phyloP scores from a whole-genome alignment of 2,113 vertebrate genomes.

The Diglossa brunneiventris region DNA sequence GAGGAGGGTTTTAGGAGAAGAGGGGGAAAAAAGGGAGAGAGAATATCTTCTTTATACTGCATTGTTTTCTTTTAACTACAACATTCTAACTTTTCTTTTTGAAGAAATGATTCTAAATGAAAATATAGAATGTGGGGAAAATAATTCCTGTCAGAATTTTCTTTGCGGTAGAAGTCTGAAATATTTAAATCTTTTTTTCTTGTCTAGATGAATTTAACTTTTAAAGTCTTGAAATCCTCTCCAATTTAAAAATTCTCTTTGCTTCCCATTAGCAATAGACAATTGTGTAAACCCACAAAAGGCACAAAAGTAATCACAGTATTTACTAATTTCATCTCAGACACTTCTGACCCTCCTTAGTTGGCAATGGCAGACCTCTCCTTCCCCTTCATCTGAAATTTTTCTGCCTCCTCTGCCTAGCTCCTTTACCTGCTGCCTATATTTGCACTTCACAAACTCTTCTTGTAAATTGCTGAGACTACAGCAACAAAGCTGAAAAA shows the following conservation, averaged over 20 bases:
- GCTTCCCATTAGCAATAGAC: background rate
- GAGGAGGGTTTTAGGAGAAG: no score
- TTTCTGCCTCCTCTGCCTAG: background rate
- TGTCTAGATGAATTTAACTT: background rate
- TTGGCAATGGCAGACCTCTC: background rate
- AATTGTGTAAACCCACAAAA: background rate
- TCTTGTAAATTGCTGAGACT: background rate
- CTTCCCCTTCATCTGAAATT: background rate
- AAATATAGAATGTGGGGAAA: rapidly evolving
- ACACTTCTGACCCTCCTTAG: background rate
- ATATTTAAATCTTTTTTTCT: background rate
- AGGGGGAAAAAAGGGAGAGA: background rate
- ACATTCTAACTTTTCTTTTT: background rate
- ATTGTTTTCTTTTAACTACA: background rate
- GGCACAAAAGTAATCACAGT: background rate
- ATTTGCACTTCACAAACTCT: background rate
- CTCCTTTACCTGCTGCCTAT: background rate
- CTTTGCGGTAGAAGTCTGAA: background rate
- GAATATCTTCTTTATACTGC: background rate
- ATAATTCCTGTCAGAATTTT: background rate
- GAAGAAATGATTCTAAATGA: background rate
- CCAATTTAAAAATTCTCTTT: background rate
- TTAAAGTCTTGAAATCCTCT: background rate
- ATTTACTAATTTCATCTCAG: background rate
- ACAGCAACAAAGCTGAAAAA: background rate